phyloP scores from a whole-genome alignment of 1,140 invertebrate species.

The Drosophila bocki region DNA sequence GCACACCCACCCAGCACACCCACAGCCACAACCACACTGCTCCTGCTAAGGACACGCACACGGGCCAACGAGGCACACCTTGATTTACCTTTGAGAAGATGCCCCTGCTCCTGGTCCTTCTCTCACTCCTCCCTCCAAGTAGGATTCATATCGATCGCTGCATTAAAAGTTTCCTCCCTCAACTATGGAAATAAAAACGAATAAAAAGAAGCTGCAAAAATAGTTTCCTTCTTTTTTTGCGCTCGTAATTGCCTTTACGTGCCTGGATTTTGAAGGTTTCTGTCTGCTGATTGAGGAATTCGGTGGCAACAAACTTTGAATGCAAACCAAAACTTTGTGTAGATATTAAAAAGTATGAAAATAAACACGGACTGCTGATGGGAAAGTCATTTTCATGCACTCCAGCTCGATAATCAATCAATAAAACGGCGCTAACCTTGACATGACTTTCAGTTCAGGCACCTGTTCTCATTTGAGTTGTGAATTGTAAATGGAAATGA shows the following conservation, averaged over 20 bases:
- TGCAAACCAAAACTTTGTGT: conserved; percentile 18
- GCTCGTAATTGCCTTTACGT: conserved; percentile 66
- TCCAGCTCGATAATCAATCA: conserved; percentile 42
- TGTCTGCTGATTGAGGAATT: conserved; percentile 46
- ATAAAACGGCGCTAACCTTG: conserved; percentile 63
- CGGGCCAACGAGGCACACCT: conserved; percentile 62
- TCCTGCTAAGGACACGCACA: conserved; percentile 24
- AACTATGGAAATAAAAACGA: conserved; percentile 18
- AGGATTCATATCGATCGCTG: conserved; percentile 64
- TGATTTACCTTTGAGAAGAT: conserved; percentile 62
- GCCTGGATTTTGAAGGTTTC: conserved; percentile 55
- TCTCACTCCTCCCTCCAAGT: conserved; percentile 1
- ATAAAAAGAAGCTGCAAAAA: conserved; percentile 31
- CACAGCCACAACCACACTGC: conserved; percentile 11
- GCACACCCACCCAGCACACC: conserved; percentile 31
- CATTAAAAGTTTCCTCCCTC: conserved; percentile 48
- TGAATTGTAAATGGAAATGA: conserved; percentile 32
- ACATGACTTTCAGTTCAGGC: conserved; percentile 58
- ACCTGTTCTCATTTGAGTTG: conserved; percentile 25
- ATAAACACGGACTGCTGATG: not conserved
- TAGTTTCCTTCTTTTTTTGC: conserved; percentile 40
- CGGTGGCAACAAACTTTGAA: conserved; percentile 23
- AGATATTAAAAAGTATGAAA: not conserved
- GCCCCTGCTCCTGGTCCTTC: conserved; percentile 19
- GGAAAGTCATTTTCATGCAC: conserved; percentile 18